These are phyloP conservation scores for Procambarus clarkii DNA, from an alignment of 1,140 invertebrate genomes.

Conservation along the genomic window DNA sequence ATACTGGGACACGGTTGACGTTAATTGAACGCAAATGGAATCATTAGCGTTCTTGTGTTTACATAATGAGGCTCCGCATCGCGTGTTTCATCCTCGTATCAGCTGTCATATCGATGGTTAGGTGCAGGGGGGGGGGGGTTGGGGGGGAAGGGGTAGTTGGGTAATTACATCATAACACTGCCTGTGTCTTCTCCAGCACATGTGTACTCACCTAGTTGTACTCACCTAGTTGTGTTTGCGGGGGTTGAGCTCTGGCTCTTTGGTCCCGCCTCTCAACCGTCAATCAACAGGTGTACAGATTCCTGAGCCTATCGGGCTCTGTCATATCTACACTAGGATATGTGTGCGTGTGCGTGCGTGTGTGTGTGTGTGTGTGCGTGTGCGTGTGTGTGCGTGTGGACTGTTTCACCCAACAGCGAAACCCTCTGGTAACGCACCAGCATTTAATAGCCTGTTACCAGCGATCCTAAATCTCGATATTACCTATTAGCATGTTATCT, in stretches of 20 bases:
- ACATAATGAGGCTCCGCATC: background rate
- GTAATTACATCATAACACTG: background rate
- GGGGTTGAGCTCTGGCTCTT: too few species aligned
- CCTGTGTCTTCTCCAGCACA: background rate
- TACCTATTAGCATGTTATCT: slow-evolving; percentile 13
- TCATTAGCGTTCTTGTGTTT: background rate
- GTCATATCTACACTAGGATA: too few species aligned
- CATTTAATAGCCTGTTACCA: background rate
- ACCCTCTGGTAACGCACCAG: background rate
- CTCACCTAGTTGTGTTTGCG: too few species aligned
- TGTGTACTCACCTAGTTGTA: background rate
- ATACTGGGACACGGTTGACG: too few species aligned
- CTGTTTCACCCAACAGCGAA: background rate
- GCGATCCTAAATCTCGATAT: background rate
- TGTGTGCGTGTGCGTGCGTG: too few species aligned
- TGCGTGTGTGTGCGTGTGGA: too few species aligned
- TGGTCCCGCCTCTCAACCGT: too few species aligned
- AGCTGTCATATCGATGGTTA: background rate
- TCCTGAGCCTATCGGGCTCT: too few species aligned
- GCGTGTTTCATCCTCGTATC: background rate
- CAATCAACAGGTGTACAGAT: too few species aligned
- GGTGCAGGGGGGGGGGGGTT: too few species aligned
- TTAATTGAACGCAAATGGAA: background rate
- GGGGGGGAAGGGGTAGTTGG: too few species aligned
- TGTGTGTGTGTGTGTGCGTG: background rate